Evolutionary conservation across 1,140 invertebrate species (phyloP).

Genomic region (Macrosteles quadrilineatus): DNA sequence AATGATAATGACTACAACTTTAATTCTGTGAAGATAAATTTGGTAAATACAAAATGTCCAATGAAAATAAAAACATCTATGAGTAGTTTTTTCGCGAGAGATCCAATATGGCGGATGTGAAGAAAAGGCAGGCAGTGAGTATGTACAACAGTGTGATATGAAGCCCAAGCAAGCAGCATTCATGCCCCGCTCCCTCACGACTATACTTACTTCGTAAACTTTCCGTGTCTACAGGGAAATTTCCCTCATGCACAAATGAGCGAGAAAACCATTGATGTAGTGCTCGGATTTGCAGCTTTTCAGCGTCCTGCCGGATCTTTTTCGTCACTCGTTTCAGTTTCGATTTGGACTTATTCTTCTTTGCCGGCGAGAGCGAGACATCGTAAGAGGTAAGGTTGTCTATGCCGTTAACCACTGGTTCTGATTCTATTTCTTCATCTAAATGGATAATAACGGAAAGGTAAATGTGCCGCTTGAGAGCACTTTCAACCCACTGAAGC

Average conservation of each 20-base stretch:
- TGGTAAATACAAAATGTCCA: too few relatives aligned
- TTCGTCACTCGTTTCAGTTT: slow-evolving; percentile 39
- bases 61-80: too few relatives aligned
- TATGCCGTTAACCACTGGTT: slow-evolving; percentile 12
- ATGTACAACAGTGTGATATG: not conserved
- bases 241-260: slow-evolving; percentile 38
- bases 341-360: slow-evolving; percentile 37
- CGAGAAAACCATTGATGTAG: slow-evolving; percentile 41
- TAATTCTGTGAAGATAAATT: too few relatives aligned
- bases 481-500: not conserved
- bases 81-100: too few relatives aligned
- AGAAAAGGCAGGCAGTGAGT: too few relatives aligned
- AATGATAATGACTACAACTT: too few relatives aligned
- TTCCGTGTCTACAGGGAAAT: slow-evolving; percentile 36
- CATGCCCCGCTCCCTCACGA: not conserved
- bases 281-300: slow-evolving; percentile 38
- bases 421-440: slow-evolving; percentile 32
- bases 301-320: slow-evolving; percentile 39
- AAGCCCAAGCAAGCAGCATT: not conserved
- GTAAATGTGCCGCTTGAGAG: not conserved
- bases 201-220: slow-evolving; percentile 38
- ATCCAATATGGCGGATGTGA: too few relatives aligned
- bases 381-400: slow-evolving; percentile 24
- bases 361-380: slow-evolving; percentile 18
- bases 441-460: slow-evolving; percentile 10